phyloP scores from a whole-genome alignment of 2,888 invertebrate species.

The Drosophila neutralis region DNA sequence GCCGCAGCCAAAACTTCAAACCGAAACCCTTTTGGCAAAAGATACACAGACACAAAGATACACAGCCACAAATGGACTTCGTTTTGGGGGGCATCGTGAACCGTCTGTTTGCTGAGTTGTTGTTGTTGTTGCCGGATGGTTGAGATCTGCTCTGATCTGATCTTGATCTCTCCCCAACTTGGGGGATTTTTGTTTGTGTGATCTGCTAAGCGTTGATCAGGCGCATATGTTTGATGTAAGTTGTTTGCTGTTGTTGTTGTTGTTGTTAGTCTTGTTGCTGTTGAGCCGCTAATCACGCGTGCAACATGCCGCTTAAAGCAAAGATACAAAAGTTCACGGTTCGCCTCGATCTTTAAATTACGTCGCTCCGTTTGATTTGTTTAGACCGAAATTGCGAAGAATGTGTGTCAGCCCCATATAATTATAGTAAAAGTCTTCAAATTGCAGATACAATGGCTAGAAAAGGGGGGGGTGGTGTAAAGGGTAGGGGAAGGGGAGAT shows the following conservation, averaged over 20 bases:
- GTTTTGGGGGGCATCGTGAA: slow-evolving; percentile 32
- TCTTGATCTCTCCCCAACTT: slow-evolving; percentile 39
- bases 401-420: slow-evolving; percentile 62
- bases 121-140: slow-evolving; percentile 30
- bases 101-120: slow-evolving; percentile 36
- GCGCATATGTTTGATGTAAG: slow-evolving; percentile 76
- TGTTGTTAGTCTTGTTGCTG: slow-evolving; percentile 11
- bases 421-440: slow-evolving; percentile 6
- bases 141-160: slow-evolving; percentile 35
- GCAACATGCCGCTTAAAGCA: slow-evolving; percentile 70
- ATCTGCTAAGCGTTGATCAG: slow-evolving; percentile 57
- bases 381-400: slow-evolving; percentile 43
- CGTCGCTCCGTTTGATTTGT: slow-evolving; percentile 40
- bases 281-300: slow-evolving; percentile 71
- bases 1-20: slow-evolving; percentile 20
- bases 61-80: slow-evolving; percentile 27
- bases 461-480: not conserved
- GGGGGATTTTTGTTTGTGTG: slow-evolving; percentile 33
- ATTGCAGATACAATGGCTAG: not conserved
- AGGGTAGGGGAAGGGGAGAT: not conserved
- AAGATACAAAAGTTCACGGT: slow-evolving; percentile 59
- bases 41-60: slow-evolving; percentile 24
- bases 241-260: slow-evolving; percentile 33
- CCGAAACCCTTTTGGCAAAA: slow-evolving; percentile 37
- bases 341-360: slow-evolving; percentile 35